phyloP scores from a whole-genome alignment of 1,140 invertebrate genomes.

The Paramacrobiotus metropolitanus region DNA sequence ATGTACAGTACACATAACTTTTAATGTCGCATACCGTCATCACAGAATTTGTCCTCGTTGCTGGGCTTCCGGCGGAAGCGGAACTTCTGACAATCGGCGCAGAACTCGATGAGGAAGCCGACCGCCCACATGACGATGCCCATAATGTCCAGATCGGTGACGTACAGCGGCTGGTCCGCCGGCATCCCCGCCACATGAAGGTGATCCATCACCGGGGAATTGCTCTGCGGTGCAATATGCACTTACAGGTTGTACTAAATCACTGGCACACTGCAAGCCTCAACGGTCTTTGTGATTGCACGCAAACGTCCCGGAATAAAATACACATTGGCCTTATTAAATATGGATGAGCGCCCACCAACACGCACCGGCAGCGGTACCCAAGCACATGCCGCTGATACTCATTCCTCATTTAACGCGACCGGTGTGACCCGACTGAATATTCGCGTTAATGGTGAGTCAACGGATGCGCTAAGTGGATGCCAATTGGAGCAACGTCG shows the following conservation, averaged over 20 bases:
- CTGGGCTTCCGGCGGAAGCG: conserved; percentile 56
- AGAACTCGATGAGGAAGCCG: conserved; percentile 59
- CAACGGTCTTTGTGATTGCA: no score
- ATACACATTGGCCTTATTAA: no score
- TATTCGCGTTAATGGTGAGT: no score
- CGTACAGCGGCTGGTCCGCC: not conserved
- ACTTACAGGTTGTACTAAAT: conserved; percentile 47
- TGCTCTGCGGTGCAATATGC: conserved; percentile 35
- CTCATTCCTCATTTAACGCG: no score
- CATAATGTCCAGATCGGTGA: conserved; percentile 27
- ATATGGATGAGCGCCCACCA: no score
- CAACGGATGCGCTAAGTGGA: no score
- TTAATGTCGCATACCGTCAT: conserved; percentile 35
- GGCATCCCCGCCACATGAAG: not conserved
- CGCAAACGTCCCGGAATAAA: no score
- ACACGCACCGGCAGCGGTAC: no score
- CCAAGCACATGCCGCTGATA: no score
- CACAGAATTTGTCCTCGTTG: conserved; percentile 65
- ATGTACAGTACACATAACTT: conserved; percentile 8
- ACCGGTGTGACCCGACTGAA: no score
- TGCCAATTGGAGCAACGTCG: no score
- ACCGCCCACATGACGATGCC: conserved; percentile 56
- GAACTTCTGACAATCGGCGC: conserved; percentile 74
- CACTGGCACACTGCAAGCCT: conserved; percentile 32
- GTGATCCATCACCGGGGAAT: not conserved